Base-by-base conservation (phyloP, 2,113 vertebrate species). In the Trematocara zebra region DNA sequence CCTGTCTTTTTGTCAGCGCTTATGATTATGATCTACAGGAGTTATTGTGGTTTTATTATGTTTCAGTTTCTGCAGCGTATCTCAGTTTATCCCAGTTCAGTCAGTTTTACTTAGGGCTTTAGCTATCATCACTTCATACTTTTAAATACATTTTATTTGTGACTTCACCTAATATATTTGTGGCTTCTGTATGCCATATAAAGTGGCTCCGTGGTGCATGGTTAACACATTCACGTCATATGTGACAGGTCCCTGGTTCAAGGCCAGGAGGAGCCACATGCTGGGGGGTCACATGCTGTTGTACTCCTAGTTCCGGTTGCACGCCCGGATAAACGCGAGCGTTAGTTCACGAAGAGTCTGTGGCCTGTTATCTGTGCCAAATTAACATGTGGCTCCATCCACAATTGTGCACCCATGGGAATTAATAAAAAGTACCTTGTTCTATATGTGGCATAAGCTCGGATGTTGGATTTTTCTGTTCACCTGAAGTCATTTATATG, bases 371-470 rank as follows among this genome's bases (percentile, higher is more conserved):
- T 47, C 40, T 72, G 20, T 72, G 37, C 67, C 12, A 44, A 26
- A 72, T 72, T 44, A 44, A 44, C 37, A 72, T 15, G 20, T 44
- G 37, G 37, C 64, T 69, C 12, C 37, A 44, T 26, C 64, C 35
- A 15, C 64, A 42, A 6, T 72, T 42, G 37, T 0, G 17, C 37
- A 26, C 11, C 1, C 2, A 1, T 44, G 20, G 1, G 37, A 72
- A 72, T 15, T 2, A 72, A 44, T 72, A 26, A 26, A 44, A 44
- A 72, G 20, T 17, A 72, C 8, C 20, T 3, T 17, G 11, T 28
- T 72, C 2, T 72, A 44, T 44, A 72, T 72, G 67, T 72, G 20
- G 0, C 15, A 49, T 47, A 1, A 47, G 0, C 0, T 47, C 2
- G 0, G 23, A 28, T 26, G 0, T 7, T 47, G 67, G 35, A 42